Conservation (phyloP, 2,888 invertebrate species). For the Xylota segnis region DNA sequence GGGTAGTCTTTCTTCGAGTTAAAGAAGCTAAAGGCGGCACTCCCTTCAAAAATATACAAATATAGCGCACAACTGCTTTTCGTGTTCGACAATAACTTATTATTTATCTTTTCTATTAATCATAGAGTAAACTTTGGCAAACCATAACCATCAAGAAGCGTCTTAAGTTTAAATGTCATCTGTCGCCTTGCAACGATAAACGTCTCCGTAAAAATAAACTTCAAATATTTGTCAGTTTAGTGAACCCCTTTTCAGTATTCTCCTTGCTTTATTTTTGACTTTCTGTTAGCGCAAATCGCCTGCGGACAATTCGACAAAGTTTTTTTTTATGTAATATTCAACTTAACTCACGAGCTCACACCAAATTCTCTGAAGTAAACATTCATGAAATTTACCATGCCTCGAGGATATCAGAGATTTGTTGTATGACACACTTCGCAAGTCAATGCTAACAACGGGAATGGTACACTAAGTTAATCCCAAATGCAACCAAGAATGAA, state of each 20-base stretch:
- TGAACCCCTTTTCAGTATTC: neutral
- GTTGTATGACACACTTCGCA: neutral
- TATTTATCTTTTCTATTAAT: too few relatives aligned
- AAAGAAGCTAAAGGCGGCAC: too few relatives aligned
- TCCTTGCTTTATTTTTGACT: neutral
- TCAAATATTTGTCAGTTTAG: too few relatives aligned
- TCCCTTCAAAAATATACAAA: too few relatives aligned
- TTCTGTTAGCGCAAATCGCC: neutral
- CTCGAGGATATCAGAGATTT: neutral
- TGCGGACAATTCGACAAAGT: neutral
- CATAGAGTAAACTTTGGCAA: too few relatives aligned
- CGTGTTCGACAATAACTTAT: too few relatives aligned
- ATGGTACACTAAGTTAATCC: constrained; percentile 13
- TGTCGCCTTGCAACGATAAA: too few relatives aligned
- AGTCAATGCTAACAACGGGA: constrained; percentile 10
- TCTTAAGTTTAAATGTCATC: too few relatives aligned
- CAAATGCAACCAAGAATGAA: constrained; percentile 36
- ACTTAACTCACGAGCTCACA: neutral
- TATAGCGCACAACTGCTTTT: too few relatives aligned
- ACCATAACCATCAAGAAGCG: too few relatives aligned
- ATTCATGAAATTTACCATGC: constrained; percentile 12
- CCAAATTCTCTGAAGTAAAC: constrained; percentile 14
- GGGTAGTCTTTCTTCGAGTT: too few relatives aligned
- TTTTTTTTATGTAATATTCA: neutral
- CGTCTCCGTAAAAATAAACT: too few relatives aligned